phyloP scores from a whole-genome alignment of 2,113 vertebrate genomes.

The Equus quagga region DNA sequence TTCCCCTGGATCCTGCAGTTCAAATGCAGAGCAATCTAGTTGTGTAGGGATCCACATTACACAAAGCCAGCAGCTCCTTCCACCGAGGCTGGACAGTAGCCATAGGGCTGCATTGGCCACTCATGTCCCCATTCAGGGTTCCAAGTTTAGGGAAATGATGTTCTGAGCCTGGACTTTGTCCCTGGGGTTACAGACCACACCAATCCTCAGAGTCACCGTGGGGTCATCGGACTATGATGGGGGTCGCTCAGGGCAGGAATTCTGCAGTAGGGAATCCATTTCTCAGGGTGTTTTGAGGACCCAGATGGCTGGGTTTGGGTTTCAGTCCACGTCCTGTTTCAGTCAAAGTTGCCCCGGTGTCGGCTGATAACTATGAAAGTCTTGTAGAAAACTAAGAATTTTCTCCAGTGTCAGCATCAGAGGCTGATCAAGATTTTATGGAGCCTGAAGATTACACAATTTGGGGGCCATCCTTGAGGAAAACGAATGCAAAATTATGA shows the following conservation, averaged over 20 bases:
- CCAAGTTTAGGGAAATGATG: not conserved
- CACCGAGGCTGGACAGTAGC: rapidly evolving
- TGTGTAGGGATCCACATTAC: rapidly evolving
- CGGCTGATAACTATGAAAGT: not conserved
- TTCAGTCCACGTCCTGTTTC: not conserved
- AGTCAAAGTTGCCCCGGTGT: not conserved
- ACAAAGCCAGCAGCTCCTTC: not conserved
- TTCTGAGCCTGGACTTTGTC: not conserved
- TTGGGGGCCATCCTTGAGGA: not conserved
- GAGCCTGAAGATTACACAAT: not conserved
- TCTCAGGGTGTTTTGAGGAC: not conserved
- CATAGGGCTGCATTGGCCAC: rapidly evolving
- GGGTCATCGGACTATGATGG: not conserved
- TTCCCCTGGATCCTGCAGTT: not conserved
- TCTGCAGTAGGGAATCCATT: rapidly evolving
- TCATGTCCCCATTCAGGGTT: not conserved
- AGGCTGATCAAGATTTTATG: not conserved
- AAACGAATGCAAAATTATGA: not conserved
- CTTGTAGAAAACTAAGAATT: not conserved
- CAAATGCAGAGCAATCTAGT: not conserved
- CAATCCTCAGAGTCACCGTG: not conserved
- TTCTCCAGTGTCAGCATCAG: not conserved
- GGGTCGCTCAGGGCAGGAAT: not conserved
- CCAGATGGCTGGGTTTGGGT: no score
- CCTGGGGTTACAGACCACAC: no score